Evolutionary conservation across 1,140 invertebrate species (phyloP), one percentile per base, ranked within the genome.

Genomic region (Drusus annulatus): DNA sequence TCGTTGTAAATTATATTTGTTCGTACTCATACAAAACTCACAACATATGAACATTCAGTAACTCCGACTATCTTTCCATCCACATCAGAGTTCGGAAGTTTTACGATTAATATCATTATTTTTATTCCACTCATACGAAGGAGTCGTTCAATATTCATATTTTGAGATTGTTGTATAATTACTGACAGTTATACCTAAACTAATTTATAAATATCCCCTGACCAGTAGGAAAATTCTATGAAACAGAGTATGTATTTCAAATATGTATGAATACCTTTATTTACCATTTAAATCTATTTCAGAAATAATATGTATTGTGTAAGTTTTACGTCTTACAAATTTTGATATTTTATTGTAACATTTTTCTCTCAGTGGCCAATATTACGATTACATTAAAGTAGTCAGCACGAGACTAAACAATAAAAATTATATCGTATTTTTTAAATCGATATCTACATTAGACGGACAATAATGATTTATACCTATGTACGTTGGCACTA

Each of bases 301-400:
- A 25, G 13, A 21, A 23, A 25, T 21, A 21, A 58, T 58, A n/a
- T 19, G 23, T 60, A 60, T 60, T 60, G 56, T 60, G 56, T 60
- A 60, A 23, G 36, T 45, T 45, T 60, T 19, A 60, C 8, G 56
- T 60, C 23, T 60, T 60, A 60, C 56, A 21, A 60, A 10, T 60
- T 60, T 23, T 17, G 2, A 60, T 45, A 60, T 60, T 19, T 60
- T 60, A 21, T 31, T n/a, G 62, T 69, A 69, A 69, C 17, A 2
- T 69, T 36, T 69, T 50, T 69, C 65, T 68, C 63, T 10, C 65
- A 45, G 65, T 45, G 65, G 65, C 65, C 65, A 69, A 69, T 50
- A 68, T 63, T 16, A 21, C n/a, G 21, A 7, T 7, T 16, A 65
- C n/a, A 25, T 65, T 31, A 23, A 60, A 13, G 23, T 60, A 21